Base-by-base conservation (phyloP, 2,888 invertebrate species). In the Julus scandinavius region DNA sequence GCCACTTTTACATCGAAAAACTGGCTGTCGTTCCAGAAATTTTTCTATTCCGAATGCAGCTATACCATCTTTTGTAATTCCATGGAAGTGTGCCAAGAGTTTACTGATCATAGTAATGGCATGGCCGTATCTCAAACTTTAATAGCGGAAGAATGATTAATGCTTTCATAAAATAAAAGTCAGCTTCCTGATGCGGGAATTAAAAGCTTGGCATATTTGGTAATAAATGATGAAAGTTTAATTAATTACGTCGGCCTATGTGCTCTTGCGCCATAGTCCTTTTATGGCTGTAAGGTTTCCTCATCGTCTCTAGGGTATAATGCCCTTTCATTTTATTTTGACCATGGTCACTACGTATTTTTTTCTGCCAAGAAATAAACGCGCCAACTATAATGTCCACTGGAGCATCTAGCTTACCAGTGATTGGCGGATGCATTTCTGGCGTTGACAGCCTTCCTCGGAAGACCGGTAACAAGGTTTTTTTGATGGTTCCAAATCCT, bases 71-170 rank as follows among this genome's bases (percentile, higher is more conserved):
- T 58, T 58, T 15, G 58, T 58, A 58, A 58, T 58, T 58, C 15
- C 58, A 15, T 58, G 58, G 58, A 58, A 11, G 15, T 15, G 58
- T 58, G 58, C 58, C 58, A 58, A 58, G 15, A 58, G 15, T 15
- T 58, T 15, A 15, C 58, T 58, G 58, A 58, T 58, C 58, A 58
- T 58, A 58, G 58, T 58, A 58, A 58, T 58, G 58, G 58, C 58
- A 11, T 58, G 58, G 58, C 58, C 58, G 58, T 58, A 58, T 58
- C 58, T 58, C 58, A 58, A 58, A 58, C 58, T 58, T 58, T 58
- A 58, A 58, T 58, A 58, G 58, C 58, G 58, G 58, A 58, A 58
- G 58, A 58, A 58, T 58, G 58, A 58, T 58, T 58, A 58, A 58
- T 58, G 58, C 58, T 58, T 58, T 58, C 58, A 58, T 58, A 58